Conservation (phyloP, 2,113 vertebrate species). For the Petrocephalus microphthalmus region DNA sequence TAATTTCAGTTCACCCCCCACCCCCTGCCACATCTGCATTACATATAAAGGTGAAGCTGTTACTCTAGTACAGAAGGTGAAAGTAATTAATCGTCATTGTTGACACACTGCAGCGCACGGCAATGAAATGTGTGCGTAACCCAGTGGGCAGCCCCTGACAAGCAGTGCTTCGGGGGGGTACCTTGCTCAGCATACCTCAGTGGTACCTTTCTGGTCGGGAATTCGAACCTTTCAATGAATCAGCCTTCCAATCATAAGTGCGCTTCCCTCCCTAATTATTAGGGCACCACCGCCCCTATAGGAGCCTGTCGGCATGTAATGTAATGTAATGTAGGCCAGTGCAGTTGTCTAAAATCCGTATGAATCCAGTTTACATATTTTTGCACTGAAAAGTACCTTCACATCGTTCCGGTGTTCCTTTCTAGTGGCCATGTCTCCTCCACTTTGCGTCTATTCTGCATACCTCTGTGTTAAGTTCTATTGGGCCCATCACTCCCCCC, state of each 20-base stretch:
- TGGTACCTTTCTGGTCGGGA: too few species aligned
- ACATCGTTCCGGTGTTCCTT: background rate
- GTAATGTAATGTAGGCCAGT: background rate
- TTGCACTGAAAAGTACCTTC: background rate
- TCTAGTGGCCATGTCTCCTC: background rate
- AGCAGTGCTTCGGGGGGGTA: too few species aligned
- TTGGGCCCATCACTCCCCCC: background rate
- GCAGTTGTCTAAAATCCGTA: background rate
- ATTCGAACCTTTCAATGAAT: too few species aligned
- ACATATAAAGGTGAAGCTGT: background rate
- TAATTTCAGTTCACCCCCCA: background rate
- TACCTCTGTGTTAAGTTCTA: background rate
- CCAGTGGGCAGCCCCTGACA: too few species aligned
- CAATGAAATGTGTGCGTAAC: too few species aligned
- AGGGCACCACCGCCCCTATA: too few species aligned
- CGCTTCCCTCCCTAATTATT: too few species aligned
- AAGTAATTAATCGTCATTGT: too few species aligned
- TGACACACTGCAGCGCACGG: too few species aligned
- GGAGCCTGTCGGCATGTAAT: background rate
- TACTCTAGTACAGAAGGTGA: background rate
- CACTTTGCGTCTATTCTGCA: constrained; percentile 21
- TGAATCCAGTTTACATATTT: background rate
- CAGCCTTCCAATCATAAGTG: too few species aligned
- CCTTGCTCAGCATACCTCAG: too few species aligned
- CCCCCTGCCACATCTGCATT: background rate